Evolutionary conservation across 2,888 invertebrate species (phyloP).

Genomic region (Pristionchus fissidentatus): DNA sequence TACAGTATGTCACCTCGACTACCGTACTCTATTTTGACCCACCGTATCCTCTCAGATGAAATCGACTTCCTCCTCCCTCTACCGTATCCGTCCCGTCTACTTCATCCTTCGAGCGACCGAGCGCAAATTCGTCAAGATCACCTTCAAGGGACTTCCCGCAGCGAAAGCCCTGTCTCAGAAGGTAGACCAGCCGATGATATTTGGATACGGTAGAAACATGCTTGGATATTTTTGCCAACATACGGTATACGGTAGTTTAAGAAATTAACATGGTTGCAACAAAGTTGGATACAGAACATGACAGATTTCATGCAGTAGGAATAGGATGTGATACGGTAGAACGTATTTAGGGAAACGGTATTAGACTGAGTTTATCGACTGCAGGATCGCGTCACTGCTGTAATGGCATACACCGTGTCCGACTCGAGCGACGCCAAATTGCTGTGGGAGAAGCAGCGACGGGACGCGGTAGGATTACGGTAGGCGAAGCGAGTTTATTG

Average conservation of each 20-base stretch:
- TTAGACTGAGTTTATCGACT: neutral
- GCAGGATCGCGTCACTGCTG: conserved; percentile 18
- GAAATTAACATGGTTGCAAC: too few species aligned
- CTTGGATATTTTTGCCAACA: too few species aligned
- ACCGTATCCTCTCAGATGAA: conserved; percentile 1
- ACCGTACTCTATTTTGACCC: neutral
- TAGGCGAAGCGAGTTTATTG: neutral
- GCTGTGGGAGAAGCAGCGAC: conserved; percentile 11
- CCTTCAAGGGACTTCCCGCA: conserved; percentile 28
- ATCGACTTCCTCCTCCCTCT: neutral
- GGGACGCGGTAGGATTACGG: neutral
- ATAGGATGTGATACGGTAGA: too few species aligned
- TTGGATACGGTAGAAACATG: too few species aligned
- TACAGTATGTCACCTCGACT: too few species aligned
- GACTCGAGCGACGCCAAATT: neutral
- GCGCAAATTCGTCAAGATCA: neutral
- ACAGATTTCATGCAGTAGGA: too few species aligned
- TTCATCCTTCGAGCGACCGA: conserved; percentile 20
- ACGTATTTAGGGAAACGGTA: too few species aligned
- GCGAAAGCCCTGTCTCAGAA: neutral
- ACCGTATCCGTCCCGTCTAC: conserved; percentile 32
- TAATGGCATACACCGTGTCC: neutral
- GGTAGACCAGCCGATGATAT: too few species aligned
- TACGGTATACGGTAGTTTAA: too few species aligned
- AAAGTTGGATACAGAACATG: too few species aligned